phyloP scores from a whole-genome alignment of 2,797 vertebrate genomes.

The Potorous gilbertii region DNA sequence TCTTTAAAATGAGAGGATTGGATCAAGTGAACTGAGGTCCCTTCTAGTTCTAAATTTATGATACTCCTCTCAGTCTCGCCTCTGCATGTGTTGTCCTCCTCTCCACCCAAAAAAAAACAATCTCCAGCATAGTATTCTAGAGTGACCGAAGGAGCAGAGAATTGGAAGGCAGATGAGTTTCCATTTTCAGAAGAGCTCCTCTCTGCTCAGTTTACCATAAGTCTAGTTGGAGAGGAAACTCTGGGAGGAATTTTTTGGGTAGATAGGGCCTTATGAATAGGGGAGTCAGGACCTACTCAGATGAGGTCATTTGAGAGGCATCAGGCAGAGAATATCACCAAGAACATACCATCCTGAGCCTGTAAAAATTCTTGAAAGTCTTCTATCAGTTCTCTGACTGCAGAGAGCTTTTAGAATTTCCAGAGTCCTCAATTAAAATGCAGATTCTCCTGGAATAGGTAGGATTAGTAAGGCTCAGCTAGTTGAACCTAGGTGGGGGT shows the following conservation, averaged over 20 bases:
- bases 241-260: not conserved
- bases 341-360: constrained; percentile 36
- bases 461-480: constrained; percentile 3
- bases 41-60: not conserved
- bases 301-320: not conserved
- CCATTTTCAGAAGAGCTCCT: not conserved
- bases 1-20: not conserved
- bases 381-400: constrained; percentile 12
- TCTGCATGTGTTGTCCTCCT: not conserved
- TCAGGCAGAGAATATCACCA: not conserved
- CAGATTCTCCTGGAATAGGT: not conserved
- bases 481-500: not conserved
- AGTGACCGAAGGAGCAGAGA: not conserved
- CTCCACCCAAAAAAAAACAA: fast-evolving
- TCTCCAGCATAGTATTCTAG: not conserved
- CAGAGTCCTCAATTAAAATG: constrained; percentile 26
- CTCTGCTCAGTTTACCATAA: not conserved
- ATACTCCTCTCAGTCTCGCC: not conserved
- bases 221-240: not conserved
- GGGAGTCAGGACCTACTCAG: not conserved
- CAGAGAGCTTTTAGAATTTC: not conserved
- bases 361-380: constrained; percentile 44
- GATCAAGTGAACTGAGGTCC: not conserved
- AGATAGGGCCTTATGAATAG: not conserved
- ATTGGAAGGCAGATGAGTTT: not conserved